These are phyloP conservation scores for Actinernus sp. DNA, from an alignment of 92 coral and sea anemone genomes.

Conservation along the genomic window DNA sequence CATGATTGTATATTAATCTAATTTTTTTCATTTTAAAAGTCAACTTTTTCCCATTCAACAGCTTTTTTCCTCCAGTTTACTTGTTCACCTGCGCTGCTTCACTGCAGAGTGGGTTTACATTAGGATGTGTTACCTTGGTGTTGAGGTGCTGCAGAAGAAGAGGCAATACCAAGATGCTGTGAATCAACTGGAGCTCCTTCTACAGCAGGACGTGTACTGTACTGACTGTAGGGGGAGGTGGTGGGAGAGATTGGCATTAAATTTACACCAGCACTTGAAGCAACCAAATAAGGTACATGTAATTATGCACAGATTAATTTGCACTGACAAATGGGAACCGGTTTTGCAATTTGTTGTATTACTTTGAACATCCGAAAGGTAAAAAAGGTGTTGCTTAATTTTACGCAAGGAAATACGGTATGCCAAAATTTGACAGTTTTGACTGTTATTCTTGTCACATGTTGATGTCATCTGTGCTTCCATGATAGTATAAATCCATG, in stretches of 20 bases:
- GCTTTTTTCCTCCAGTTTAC: slow-evolving; percentile 54
- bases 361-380: too few relatives aligned
- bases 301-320: not conserved
- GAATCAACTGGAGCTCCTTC: slow-evolving; percentile 65
- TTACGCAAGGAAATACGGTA: too few relatives aligned
- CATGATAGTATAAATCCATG: too few relatives aligned
- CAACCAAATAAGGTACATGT: slow-evolving; percentile 80
- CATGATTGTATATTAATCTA: too few relatives aligned
- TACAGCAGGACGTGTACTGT: slow-evolving; percentile 79
- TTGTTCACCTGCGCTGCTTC: slow-evolving; percentile 89
- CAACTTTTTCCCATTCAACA: too few relatives aligned
- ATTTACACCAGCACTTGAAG: slow-evolving; percentile 93
- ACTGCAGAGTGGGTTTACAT: slow-evolving; percentile 88
- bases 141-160: slow-evolving; percentile 91
- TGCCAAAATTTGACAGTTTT: too few relatives aligned
- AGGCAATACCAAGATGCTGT: slow-evolving; percentile 87
- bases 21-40: too few relatives aligned
- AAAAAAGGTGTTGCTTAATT: too few relatives aligned
- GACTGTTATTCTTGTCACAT: too few relatives aligned
- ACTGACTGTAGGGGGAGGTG: slow-evolving; percentile 88
- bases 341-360: too few relatives aligned
- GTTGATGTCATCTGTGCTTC: too few relatives aligned
- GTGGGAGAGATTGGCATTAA: slow-evolving; percentile 94
- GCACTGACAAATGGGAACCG: not conserved
- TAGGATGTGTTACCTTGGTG: slow-evolving; percentile 93